Evolutionary conservation across 2,797 vertebrate genomes (phyloP).

Genomic region (Hippoglossus hippoglossus): DNA sequence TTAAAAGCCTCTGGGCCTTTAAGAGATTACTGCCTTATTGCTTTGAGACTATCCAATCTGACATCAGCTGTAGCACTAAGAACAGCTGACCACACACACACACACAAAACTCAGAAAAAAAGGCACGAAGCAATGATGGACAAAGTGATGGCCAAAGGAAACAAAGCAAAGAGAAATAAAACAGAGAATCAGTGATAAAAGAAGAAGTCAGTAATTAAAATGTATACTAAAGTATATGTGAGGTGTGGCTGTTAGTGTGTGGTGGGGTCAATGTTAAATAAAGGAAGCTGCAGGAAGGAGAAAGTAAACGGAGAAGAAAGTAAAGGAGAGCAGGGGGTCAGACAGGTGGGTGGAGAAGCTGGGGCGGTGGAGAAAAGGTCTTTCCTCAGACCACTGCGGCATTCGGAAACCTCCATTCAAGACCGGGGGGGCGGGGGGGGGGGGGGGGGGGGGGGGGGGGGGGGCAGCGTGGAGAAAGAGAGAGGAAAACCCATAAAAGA

Average conservation of each 20-base stretch:
- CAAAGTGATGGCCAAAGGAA: slow-evolving; percentile 26
- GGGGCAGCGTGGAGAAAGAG: slow-evolving; percentile 36
- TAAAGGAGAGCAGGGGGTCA: slow-evolving; percentile 32
- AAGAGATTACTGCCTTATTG: slow-evolving; percentile 84
- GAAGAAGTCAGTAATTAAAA: slow-evolving; percentile 30
- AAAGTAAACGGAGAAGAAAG: slow-evolving; percentile 26
- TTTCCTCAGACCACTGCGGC: slow-evolving; percentile 66
- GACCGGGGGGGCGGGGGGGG: slow-evolving; percentile 25
- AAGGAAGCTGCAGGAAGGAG: slow-evolving; percentile 36
- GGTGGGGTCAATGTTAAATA: slow-evolving; percentile 5
- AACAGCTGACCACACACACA: slow-evolving; percentile 76
- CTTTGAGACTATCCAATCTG: slow-evolving; percentile 83
- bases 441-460: slow-evolving; percentile 29
- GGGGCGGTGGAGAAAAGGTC: slow-evolving; percentile 53
- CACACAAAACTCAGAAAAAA: slow-evolving; percentile 44
- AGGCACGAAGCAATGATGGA: slow-evolving; percentile 45
- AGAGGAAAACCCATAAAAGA: slow-evolving; percentile 52
- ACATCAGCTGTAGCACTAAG: slow-evolving; percentile 75
- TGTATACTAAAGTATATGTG: slow-evolving; percentile 5
- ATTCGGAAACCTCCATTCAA: slow-evolving; percentile 72
- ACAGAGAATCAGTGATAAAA: slow-evolving; percentile 20
- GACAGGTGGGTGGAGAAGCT: slow-evolving; percentile 48
- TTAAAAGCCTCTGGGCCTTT: slow-evolving; percentile 77
- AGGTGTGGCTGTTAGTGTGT: slow-evolving; percentile 14
- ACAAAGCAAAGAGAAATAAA: slow-evolving; percentile 24